Evolutionary conservation across 1,140 invertebrate species (phyloP), one percentile per base, ranked within the genome.

Genomic region (Kradibia gibbosae): DNA sequence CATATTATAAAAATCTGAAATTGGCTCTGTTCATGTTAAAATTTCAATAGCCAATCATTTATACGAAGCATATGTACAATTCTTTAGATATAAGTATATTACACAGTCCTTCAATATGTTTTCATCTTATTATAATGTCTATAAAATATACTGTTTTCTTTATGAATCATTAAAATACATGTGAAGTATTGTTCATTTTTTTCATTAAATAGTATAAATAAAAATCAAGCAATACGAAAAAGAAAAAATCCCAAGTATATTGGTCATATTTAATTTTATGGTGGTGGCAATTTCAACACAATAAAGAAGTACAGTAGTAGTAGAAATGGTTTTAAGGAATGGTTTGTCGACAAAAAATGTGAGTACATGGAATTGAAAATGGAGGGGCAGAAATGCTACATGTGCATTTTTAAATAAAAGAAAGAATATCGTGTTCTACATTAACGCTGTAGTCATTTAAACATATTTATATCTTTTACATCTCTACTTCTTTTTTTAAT

Each of bases 331-430:
- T 62, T 22, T 25, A 77, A 22, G 42, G 53, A 36, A 31, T 53
- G 45, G 62, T 36, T 70, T 39, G 62, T 22, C 48, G 76, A 45
- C 60, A 34, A 70, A 62, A 73, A 10, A 25, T 25, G 25, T 13
- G 15, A 50, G 15, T 15, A 20, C 28, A 39, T 39, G 74, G 7
- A 31, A 45, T 71, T 28, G 25, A 48, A 42, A n/a, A 36, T 0
- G 36, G 53, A 75, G 53, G 25, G 48, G 4, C 10, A 73, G 2
- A 22, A 7, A 55, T 22, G 28, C 10, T 22, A 48, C 48, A 67
- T 78, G 28, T 65, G 13, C 45, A n/a, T 8, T n/a, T 77, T 25
- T 77, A 77, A 65, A 77, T 77, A 65, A 77, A 77, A 15, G 25
- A 77, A 65, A 25, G 57, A 15, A 75, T 50, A 73, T n/a, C 31